Conservation (phyloP, 2,797 vertebrate species). For the Manis pentadactyla region DNA sequence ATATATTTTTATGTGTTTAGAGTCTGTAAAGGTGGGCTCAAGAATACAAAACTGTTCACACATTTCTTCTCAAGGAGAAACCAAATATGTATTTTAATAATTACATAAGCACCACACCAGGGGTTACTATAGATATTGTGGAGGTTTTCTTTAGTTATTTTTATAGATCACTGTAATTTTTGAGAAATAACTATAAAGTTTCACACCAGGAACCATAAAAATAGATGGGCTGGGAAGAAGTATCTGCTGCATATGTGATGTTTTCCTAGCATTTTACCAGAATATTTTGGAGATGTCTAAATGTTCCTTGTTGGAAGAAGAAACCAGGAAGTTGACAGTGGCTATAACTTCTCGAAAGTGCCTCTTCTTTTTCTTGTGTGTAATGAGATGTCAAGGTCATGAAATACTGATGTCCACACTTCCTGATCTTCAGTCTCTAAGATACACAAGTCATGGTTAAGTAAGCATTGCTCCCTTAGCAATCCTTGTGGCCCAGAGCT, state of each 20-base stretch:
- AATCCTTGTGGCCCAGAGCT: background rate
- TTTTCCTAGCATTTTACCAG: background rate
- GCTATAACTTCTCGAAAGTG: slow-evolving; percentile 21
- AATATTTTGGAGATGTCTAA: slow-evolving; percentile 31
- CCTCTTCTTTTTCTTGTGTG: background rate
- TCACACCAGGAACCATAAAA: background rate
- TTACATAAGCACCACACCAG: background rate
- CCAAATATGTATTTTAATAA: slow-evolving; percentile 36
- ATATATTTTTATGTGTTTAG: background rate
- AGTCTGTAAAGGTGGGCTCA: background rate
- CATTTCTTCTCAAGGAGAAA: background rate
- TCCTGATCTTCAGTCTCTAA: slow-evolving; percentile 37
- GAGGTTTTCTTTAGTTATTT: background rate
- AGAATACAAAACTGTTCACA: background rate
- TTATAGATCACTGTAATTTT: background rate
- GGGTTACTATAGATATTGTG: background rate
- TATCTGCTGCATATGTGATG: background rate
- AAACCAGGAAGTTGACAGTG: slow-evolving; percentile 63
- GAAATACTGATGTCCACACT: slow-evolving; percentile 25
- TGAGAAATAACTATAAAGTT: background rate
- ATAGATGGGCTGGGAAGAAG: background rate
- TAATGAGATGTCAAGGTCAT: slow-evolving; percentile 50
- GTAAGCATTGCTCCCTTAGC: background rate
- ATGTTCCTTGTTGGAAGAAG: slow-evolving; percentile 63
- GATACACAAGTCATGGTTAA: background rate